Conservation (phyloP, 2,888 invertebrate species). For the Strigamia transsilvanica region DNA sequence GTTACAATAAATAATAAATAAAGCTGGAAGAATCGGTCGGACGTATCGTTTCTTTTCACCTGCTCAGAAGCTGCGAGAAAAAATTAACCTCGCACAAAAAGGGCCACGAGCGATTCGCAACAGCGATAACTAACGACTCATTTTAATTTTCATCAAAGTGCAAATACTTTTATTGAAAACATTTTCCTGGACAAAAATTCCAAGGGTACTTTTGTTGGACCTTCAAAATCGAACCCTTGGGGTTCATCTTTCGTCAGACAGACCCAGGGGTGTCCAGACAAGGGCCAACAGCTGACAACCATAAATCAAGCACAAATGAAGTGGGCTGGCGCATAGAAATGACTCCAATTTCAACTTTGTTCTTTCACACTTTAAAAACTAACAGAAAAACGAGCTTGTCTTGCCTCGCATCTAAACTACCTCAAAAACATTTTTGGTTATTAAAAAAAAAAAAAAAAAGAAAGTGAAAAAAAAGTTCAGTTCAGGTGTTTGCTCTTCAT, state of each 20-base stretch:
- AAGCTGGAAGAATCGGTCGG: background rate
- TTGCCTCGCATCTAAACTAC: background rate
- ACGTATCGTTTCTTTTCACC: background rate
- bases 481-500: conserved; percentile 1
- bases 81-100: background rate
- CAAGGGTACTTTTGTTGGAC: background rate
- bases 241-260: conserved; percentile 14
- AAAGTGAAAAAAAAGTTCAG: background rate
- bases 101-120: background rate
- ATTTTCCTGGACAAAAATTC: background rate
- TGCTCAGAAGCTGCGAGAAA: background rate
- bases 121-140: background rate
- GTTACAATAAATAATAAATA: conserved; percentile 6
- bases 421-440: background rate
- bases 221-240: conserved; percentile 20
- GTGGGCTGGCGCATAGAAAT: conserved; percentile 32
- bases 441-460: background rate
- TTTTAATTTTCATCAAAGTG: no score
- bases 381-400: background rate
- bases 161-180: background rate
- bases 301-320: conserved; percentile 21
- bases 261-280: conserved; percentile 29
- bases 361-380: conserved; percentile 14
- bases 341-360: conserved; percentile 26
- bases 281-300: conserved; percentile 35